Evolutionary conservation across 2,113 vertebrate species (phyloP).

Genomic region (Rousettus leschenaultii): DNA sequence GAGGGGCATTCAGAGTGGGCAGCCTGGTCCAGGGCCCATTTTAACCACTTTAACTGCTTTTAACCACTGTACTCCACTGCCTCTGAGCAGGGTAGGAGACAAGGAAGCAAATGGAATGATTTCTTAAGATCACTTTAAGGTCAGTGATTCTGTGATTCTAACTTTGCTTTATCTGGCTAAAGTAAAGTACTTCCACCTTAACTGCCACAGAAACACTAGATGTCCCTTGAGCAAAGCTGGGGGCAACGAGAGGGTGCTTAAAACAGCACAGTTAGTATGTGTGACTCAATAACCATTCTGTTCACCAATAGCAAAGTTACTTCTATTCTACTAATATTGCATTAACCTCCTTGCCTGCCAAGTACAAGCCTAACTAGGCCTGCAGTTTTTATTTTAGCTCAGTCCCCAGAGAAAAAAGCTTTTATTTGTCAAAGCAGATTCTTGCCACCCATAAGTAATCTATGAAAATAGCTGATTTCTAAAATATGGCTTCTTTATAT

Average conservation of each 20-base stretch:
- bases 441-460: slow-evolving; percentile 45
- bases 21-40: background rate
- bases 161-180: slow-evolving; percentile 8
- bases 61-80: background rate
- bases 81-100: background rate
- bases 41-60: background rate
- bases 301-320: background rate
- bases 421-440: slow-evolving; percentile 57
- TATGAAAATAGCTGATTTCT: slow-evolving; percentile 44
- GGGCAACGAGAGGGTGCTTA: background rate
- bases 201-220: background rate
- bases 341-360: slow-evolving; percentile 39
- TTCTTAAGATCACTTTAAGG: background rate
- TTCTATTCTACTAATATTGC: slow-evolving; percentile 27
- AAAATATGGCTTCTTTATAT: slow-evolving; percentile 5
- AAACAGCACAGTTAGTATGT: slow-evolving; percentile 45
- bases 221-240: background rate
- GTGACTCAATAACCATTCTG: background rate
- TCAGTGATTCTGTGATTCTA: background rate
- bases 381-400: slow-evolving; percentile 46
- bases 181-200: slow-evolving; percentile 4
- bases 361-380: slow-evolving; percentile 38
- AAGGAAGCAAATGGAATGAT: background rate
- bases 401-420: background rate
- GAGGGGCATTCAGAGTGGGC: background rate